These are phyloP conservation scores for Brachycybe producta DNA, from an alignment of 2,888 invertebrate genomes.

Conservation along the genomic window DNA sequence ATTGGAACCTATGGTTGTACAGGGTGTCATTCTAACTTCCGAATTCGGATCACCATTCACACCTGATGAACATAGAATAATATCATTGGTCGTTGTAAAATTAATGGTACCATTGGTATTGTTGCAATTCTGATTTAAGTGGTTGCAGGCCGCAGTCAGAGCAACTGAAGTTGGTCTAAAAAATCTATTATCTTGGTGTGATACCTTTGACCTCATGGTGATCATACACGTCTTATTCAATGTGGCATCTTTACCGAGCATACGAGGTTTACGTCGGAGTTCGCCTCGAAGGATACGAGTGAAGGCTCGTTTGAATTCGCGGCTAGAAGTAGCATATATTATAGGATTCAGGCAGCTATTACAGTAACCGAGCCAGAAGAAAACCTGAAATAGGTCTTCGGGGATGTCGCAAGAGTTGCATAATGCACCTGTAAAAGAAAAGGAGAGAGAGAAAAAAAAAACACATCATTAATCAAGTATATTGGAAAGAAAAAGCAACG, in stretches of 20 bases:
- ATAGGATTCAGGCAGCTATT: conserved; percentile 55
- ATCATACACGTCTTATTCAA: conserved; percentile 7
- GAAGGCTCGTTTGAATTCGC: conserved; percentile 42
- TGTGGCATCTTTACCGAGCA: conserved; percentile 1
- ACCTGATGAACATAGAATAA: no score
- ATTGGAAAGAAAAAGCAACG: not conserved
- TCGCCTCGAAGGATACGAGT: conserved; percentile 35
- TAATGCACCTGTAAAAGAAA: conserved; percentile 35
- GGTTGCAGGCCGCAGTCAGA: no score
- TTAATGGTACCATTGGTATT: no score
- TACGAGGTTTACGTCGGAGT: conserved; percentile 23
- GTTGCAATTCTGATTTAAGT: no score
- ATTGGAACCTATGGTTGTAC: no score
- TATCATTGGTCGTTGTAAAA: no score
- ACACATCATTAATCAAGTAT: not conserved
- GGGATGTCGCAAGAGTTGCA: conserved; percentile 41
- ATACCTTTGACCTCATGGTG: conserved; percentile 3
- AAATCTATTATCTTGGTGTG: conserved; percentile 3
- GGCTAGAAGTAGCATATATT: conserved; percentile 47
- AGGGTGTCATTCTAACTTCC: no score
- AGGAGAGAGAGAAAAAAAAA: not conserved
- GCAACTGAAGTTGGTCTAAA: not conserved
- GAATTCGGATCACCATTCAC: no score
- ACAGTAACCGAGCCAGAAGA: conserved; percentile 55
- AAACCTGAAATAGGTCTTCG: conserved; percentile 43